Base-by-base conservation (phyloP, 2,888 invertebrate genomes). In the Tachystola acroxantha region DNA sequence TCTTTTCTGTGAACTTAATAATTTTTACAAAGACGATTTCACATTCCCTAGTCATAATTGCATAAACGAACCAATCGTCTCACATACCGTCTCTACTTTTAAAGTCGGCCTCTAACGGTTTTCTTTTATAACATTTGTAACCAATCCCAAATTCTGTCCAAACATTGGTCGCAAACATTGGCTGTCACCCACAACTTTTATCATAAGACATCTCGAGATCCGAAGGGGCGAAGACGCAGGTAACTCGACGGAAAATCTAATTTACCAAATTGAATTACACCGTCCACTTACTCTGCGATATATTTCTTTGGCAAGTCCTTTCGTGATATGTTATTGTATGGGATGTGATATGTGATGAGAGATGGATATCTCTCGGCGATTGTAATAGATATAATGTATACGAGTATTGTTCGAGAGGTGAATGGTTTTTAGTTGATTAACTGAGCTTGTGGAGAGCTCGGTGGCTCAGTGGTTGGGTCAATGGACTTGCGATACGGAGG, bases 191-290 rank as follows among this genome's bases (percentile, higher is more conserved):
- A 58, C 53, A 55, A 57, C 41, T 48, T 49, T 43, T 52, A 55
- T 55, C 16, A 34, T 9, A 26, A 26, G 10, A 20, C 52, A 56
- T 55, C 16, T 25, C 7, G n/a, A 14, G 10, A 10, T 46, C 43
- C 49, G 51, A 57, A 61, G 65, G 72, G 70, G 66, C 63, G 64
- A 62, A 57, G 66, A 64, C 53, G 78, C 84, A 85, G 85, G 85
- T 85, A 84, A 82, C 76, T 72, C 57, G 65, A 64, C 66, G 69
- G 75, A 73, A 80, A 82, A 85, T 84, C 78, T 81, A 79, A 85
- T 85, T 82, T 78, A 46, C 43, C 53, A 85, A 85, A 85, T 85
- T 84, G 85, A 81, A 84, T 85, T 74, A 79, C 74, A 70, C 58
- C 67, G 78, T 77, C 77, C 78, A 67, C 68, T 66, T 64, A 58